phyloP scores from a whole-genome alignment of 2,113 vertebrate species.

The Pogonocichla stellata region DNA sequence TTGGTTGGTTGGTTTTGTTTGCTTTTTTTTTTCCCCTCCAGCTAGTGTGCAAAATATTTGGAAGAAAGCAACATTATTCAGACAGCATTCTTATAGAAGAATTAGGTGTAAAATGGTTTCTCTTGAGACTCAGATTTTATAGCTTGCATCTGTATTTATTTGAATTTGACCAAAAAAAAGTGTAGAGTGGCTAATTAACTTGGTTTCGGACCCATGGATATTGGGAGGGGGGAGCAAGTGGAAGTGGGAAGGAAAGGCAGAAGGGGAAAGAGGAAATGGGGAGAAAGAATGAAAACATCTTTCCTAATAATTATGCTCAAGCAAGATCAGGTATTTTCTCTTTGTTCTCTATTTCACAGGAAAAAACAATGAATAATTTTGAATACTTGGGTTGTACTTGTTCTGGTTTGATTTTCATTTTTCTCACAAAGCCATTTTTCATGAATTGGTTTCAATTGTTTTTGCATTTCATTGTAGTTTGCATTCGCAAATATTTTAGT shows the following conservation, averaged over 20 bases:
- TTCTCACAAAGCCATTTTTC: neutral
- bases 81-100: neutral
- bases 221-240: rapidly evolving
- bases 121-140: neutral
- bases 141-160: neutral
- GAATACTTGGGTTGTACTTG: rapidly evolving
- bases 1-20: neutral
- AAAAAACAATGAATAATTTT: neutral
- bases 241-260: neutral
- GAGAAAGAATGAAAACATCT: neutral
- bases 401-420: neutral
- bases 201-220: neutral
- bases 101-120: neutral
- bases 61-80: neutral
- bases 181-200: neutral
- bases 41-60: neutral
- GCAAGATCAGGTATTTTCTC: neutral
- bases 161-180: neutral
- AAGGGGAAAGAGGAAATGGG: neutral
- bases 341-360: neutral
- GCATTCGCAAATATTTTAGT: neutral
- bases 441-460: neutral
- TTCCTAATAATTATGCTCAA: neutral
- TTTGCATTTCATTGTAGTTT: neutral
- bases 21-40: neutral